Conservation (phyloP, 2,888 invertebrate genomes). For the Acanthopleura granulata region DNA sequence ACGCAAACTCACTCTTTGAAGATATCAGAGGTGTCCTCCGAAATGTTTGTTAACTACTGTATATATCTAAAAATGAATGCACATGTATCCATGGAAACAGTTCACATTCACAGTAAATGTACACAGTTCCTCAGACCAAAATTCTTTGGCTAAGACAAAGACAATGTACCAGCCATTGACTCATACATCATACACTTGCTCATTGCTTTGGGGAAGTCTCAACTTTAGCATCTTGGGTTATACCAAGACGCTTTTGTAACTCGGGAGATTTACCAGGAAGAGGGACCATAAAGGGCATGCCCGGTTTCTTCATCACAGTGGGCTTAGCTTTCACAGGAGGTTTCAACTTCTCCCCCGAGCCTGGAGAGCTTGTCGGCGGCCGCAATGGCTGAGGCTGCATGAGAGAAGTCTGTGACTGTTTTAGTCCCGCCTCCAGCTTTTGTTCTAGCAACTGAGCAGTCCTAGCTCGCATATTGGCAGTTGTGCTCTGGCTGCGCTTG, state of each 20-base stretch:
- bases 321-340: slow-evolving; percentile 79
- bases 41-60: no score
- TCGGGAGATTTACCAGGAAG: slow-evolving; percentile 8
- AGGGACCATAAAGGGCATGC: not conserved
- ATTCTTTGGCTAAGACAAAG: no score
- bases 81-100: no score
- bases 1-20: no score
- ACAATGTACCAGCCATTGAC: no score
- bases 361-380: slow-evolving; percentile 41
- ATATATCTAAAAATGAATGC: no score
- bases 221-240: not conserved
- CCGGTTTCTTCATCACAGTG: slow-evolving; percentile 78
- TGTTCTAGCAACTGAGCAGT: not conserved
- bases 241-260: not conserved
- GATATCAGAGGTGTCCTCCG: no score
- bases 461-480: slow-evolving; percentile 23
- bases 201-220: slow-evolving; percentile 5
- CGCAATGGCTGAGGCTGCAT: slow-evolving; percentile 19
- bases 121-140: no score
- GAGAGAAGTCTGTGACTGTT: slow-evolving; percentile 18
- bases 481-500: slow-evolving; percentile 31
- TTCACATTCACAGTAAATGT: no score
- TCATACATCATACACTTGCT: not conserved
- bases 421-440: slow-evolving; percentile 17
- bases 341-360: slow-evolving; percentile 64